Evolutionary conservation across 2,113 vertebrate genomes (phyloP).

Genomic region (Ictalurus furcatus): DNA sequence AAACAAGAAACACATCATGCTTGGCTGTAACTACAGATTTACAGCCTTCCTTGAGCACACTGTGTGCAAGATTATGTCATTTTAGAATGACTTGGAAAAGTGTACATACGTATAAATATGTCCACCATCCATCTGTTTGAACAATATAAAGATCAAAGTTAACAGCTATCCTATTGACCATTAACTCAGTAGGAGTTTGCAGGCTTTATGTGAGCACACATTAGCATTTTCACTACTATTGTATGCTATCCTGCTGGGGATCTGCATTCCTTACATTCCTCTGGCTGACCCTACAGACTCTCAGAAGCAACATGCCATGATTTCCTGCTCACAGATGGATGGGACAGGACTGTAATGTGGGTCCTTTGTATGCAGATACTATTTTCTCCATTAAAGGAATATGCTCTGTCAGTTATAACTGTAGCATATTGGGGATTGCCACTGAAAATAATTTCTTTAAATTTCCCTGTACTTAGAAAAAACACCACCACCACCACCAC

Average conservation of each 20-base stretch:
- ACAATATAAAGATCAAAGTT: conserved; percentile 43
- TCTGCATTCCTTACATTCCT: conserved; percentile 53
- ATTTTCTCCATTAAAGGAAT: neutral
- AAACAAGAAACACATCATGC: neutral
- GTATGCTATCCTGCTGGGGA: conserved; percentile 46
- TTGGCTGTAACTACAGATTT: neutral
- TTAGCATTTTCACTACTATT: conserved; percentile 55
- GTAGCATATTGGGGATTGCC: neutral
- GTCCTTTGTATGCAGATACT: neutral
- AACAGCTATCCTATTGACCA: conserved; percentile 40
- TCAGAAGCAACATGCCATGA: conserved; percentile 27
- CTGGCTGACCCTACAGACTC: conserved; percentile 42
- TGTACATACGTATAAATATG: conserved; percentile 18
- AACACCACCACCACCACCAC: neutral
- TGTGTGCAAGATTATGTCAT: conserved; percentile 6
- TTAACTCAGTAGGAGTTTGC: conserved; percentile 47
- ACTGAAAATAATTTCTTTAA: neutral
- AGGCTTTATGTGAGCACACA: conserved; percentile 37
- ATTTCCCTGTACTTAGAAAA: neutral
- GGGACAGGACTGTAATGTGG: conserved; percentile 28
- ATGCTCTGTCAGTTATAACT: neutral
- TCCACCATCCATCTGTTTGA: conserved; percentile 23
- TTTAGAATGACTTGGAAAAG: neutral
- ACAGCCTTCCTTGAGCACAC: neutral
- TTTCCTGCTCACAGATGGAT: conserved; percentile 49